Base-by-base conservation (phyloP, 2,888 invertebrate genomes). In the Ryuthela nishihirai region DNA sequence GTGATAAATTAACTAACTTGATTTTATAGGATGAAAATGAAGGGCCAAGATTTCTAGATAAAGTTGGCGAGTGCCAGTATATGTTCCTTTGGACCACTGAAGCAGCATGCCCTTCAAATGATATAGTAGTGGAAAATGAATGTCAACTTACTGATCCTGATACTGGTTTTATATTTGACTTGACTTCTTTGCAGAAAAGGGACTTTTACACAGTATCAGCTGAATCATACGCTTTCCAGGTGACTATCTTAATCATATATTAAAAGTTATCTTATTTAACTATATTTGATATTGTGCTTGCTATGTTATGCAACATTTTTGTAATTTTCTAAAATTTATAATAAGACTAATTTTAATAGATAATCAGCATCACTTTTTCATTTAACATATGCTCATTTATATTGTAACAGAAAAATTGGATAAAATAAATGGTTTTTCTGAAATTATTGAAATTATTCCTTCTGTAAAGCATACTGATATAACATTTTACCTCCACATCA, bases 81-180 rank as follows among this genome's bases (percentile, higher is more conserved):
- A 60, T 67, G 4, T 65, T 71, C 35, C 48, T 70, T 18, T 73
- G 73, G 73, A 63, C 68, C 26, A 73, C 72, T 15, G 66, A 63
- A 12, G 69, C 69, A 6, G 72, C 73, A n/a, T 73, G 73, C 56
- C 68, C 69, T 0, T 53, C 70, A n/a, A 63, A 44, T 6, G 46
- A 54, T 24, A 41, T 58, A 2, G 47, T 18, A 12, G 49, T 63
- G n/a, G 40, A 43, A 7, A 40, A 66, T 4, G 48, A 49, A 3
- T 53, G 61, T 21, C 50, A 67, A 5, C 52, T 69, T 18, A 68
- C 68, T 4, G 71, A 71, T 65, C 55, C 67, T 18, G 62, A 65
- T 10, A 49, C 62, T 12, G 52, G 55, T 10, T 55, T 55, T 25
- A 64, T 65, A 5, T 64, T 72, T 67, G 71, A 73, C 64, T 65